Conservation (phyloP, 2,888 invertebrate species). For the Polietes domitor region DNA sequence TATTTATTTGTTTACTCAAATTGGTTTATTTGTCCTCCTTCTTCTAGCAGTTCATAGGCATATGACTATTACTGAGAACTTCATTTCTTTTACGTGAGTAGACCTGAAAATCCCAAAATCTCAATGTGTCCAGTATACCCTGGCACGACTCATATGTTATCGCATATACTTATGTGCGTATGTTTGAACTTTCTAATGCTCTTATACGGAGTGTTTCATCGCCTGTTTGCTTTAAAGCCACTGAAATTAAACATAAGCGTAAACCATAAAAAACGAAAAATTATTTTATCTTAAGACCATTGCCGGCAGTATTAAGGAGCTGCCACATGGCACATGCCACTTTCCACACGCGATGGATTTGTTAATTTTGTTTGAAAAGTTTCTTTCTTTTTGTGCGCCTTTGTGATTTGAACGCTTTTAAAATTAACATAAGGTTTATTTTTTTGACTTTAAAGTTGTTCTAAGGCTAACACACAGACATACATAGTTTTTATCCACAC, state of each 20-base stretch:
- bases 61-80: no score
- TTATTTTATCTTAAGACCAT: conserved; percentile 28
- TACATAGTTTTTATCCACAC: not conserved
- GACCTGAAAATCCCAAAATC: no score
- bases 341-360: conserved; percentile 29
- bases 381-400: not conserved
- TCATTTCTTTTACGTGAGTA: no score
- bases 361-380: not conserved
- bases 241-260: conserved; percentile 18
- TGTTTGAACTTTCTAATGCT: conserved; percentile 1
- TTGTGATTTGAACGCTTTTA: not conserved
- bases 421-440: not conserved
- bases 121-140: no score
- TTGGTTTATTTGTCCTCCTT: no score
- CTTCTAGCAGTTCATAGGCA: no score
- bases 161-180: no score
- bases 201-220: not conserved
- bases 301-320: not conserved
- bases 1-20: no score
- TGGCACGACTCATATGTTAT: no score
- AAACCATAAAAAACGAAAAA: conserved; percentile 22
- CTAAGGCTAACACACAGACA: not conserved
- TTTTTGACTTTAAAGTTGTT: conserved; percentile 26
- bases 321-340: conserved; percentile 26
- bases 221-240: not conserved